A percentile compares a stretch with the other conserved stretches of the same genome.
Evolutionary conservation across 2,797 vertebrate species (phyloP).

Genomic region (Microcaecilia unicolor): DNA sequence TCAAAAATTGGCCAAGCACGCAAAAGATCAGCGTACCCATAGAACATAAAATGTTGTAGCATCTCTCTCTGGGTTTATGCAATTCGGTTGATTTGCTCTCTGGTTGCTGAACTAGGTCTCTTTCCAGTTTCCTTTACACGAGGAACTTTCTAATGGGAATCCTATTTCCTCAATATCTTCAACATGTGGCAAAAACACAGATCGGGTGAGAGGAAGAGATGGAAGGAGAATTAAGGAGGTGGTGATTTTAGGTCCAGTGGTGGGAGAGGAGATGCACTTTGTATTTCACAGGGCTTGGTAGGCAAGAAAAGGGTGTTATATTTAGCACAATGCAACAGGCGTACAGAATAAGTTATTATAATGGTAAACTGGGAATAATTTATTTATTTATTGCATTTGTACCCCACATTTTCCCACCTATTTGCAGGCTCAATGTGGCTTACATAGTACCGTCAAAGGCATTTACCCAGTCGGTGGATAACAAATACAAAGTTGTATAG

Average conservation of each 20-base stretch:
- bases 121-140: not conserved
- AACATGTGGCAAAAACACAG: not conserved
- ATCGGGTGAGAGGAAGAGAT: not conserved
- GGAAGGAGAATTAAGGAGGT: too few species aligned
- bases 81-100: not conserved
- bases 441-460: too few species aligned
- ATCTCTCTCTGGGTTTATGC: rapidly evolving
- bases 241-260: rapidly evolving
- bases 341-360: too few species aligned
- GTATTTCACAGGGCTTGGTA: not conserved
- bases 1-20: not conserved
- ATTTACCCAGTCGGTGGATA: too few species aligned
- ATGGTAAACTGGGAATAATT: too few species aligned
- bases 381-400: too few species aligned
- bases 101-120: not conserved
- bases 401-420: too few species aligned
- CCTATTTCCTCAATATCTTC: not conserved
- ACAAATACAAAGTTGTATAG: too few species aligned
- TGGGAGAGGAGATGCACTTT: not conserved
- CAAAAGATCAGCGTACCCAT: not conserved
- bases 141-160: not conserved
- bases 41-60: not conserved
- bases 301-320: not conserved
- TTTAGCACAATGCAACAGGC: too few species aligned
- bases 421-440: too few species aligned